These are phyloP conservation scores for Drosophila lacertosa DNA, from an alignment of 1,140 invertebrate genomes.

Conservation along the genomic window DNA sequence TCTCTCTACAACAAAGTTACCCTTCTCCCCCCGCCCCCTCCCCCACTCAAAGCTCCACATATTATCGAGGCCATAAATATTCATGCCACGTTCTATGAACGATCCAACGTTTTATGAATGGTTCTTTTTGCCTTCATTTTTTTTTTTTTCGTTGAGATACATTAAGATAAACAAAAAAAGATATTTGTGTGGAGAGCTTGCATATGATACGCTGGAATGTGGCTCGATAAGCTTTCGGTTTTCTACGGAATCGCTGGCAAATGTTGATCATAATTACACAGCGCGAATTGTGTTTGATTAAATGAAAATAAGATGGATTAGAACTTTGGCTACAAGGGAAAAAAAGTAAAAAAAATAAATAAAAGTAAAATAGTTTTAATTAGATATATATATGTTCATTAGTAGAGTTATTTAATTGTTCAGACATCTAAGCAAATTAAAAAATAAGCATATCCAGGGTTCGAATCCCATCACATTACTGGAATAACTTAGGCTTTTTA, in stretches of 20 bases:
- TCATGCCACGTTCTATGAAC: slow-evolving; percentile 22
- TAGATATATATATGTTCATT: no score
- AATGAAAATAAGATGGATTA: no score
- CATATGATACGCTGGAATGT: slow-evolving; percentile 40
- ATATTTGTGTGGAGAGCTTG: slow-evolving; percentile 17
- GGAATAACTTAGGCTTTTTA: no score
- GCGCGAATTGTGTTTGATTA: no score
- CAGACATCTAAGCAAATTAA: no score
- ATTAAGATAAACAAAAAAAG: slow-evolving; percentile 17
- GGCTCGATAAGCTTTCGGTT: slow-evolving; percentile 16
- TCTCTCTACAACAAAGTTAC: slow-evolving; percentile 22
- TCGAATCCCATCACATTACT: no score
- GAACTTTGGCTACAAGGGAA: no score
- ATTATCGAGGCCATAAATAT: slow-evolving; percentile 66
- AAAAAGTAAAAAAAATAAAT: no score
- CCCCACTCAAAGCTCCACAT: background rate
- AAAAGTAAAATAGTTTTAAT: no score
- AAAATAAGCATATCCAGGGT: no score
- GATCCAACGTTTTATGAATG: slow-evolving; percentile 21
- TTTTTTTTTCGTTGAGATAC: background rate
- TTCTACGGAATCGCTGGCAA: slow-evolving; percentile 11
- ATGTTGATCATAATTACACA: background rate
- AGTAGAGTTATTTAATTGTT: no score
- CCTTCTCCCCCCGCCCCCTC: background rate
- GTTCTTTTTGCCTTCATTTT: no score